These are phyloP conservation scores for Shinisaurus crocodilurus DNA, from an alignment of 2,113 vertebrate genomes.

Conservation along the genomic window DNA sequence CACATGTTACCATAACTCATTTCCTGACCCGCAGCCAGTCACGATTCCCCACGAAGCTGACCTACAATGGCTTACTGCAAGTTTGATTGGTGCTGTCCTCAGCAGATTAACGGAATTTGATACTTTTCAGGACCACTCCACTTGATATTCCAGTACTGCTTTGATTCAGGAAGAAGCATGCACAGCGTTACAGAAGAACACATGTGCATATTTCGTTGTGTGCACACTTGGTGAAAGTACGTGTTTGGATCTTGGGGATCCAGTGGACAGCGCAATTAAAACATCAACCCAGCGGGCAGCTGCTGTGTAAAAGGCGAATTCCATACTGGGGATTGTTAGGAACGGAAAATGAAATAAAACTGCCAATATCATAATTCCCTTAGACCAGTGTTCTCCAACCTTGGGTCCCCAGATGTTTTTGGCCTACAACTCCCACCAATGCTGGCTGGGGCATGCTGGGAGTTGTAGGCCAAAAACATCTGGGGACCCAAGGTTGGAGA, in stretches of 20 bases:
- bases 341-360: too few species aligned
- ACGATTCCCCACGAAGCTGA: neutral
- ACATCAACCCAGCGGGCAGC: too few species aligned
- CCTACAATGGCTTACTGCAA: accelerated
- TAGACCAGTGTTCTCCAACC: too few species aligned
- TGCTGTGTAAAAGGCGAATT: neutral
- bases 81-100: neutral
- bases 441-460: too few species aligned
- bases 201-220: neutral
- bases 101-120: neutral
- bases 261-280: neutral
- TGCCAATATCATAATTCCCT: too few species aligned
- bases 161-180: neutral
- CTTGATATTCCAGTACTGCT: neutral
- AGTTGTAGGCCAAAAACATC: too few species aligned
- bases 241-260: neutral
- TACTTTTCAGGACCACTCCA: neutral
- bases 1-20: slow-evolving; percentile 21
- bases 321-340: neutral
- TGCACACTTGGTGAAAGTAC: neutral
- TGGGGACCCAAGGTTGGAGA: too few species aligned
- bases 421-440: too few species aligned
- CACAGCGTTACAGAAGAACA: neutral
- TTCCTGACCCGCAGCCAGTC: slow-evolving; percentile 22
- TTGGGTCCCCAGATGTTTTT: too few species aligned